Percentiles rank a stretch among this genome's conserved stretches.
phyloP scores from a whole-genome alignment of 2,113 vertebrate species.

The Xiphias gladius region DNA sequence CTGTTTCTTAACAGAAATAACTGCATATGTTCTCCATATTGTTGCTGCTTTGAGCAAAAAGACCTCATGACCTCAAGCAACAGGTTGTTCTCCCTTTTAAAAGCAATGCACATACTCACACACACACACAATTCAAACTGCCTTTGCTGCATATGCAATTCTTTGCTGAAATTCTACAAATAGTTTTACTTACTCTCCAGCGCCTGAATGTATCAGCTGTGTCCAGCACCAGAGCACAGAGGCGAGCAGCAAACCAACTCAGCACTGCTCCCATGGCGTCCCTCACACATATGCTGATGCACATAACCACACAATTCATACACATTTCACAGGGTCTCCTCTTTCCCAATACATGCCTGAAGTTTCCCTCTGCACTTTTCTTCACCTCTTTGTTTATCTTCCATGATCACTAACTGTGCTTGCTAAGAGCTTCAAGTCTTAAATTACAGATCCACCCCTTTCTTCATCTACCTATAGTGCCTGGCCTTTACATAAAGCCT shows the following conservation, averaged over 20 bases:
- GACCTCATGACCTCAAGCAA: not conserved
- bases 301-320: conserved; percentile 3
- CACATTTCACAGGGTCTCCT: not conserved
- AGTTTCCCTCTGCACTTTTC: not conserved
- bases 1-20: not conserved
- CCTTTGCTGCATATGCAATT: not conserved
- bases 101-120: too few species aligned
- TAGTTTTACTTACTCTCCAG: conserved; percentile 65
- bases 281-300: conserved; percentile 9
- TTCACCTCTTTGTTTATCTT: conserved; percentile 21
- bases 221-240: conserved; percentile 50
- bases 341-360: not conserved
- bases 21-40: not conserved
- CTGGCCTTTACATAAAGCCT: not conserved
- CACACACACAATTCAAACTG: not conserved
- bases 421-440: conserved; percentile 9
- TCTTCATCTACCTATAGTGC: not conserved
- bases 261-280: conserved; percentile 69
- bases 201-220: conserved; percentile 24
- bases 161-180: not conserved
- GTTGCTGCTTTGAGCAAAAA: not conserved
- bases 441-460: conserved; percentile 12
- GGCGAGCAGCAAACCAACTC: conserved; percentile 62
- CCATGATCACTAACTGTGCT: not conserved
- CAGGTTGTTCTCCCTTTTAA: not conserved